Base-by-base conservation (phyloP, 2,888 invertebrate species). In the Cephus spinipes region DNA sequence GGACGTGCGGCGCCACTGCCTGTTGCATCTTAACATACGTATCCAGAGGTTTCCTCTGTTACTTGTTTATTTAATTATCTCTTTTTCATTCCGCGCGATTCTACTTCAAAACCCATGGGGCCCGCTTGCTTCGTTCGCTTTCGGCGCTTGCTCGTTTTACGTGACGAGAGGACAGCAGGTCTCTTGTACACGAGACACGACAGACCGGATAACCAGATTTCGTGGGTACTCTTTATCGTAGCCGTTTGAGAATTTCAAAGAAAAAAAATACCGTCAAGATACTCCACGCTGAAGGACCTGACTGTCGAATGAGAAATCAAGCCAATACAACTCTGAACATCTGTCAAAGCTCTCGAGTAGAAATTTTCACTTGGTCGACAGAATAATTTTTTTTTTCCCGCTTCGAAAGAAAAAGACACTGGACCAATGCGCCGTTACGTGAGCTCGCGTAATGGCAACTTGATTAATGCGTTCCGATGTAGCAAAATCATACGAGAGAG, bases 351-450 rank as follows among this genome's bases (percentile, higher is more conserved):
- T 40, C 9, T 55, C 23, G 23, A 55, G 23, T 15, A 55, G 9
- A 55, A 15, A 55, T 55, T 23, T 23, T 55, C 23, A 23, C 55
- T 55, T 9, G 23, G 2, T 9, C 55, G 23, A 55, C 23, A 40
- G 15, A 40, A 1, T 55, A 1, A 9, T 55, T 9, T 55, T 23
- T 23, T 6, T 23, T 6, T 55, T 2, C 6, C 15, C 55, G 2
- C 9, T 55, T 55, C 23, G 0, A 55, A 23, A 74, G 36, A 74
- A 69, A 71, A 69, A 75, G 79, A 83, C 83, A 80, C 81, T 55
- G 81, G 74, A 78, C 76, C 77, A 77, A 81, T 76, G 77, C 55
- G 9, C 55, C 55, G 15, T 23, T 55, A 55, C 23, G 23, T 9
- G 23, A 55, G 55, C 23, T 23, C 55, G 23, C 15, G 6, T 55